Percentiles rank a stretch among this genome's conserved stretches.
phyloP scores from a whole-genome alignment of 2,113 vertebrate genomes.

The Cheilinus undulatus region DNA sequence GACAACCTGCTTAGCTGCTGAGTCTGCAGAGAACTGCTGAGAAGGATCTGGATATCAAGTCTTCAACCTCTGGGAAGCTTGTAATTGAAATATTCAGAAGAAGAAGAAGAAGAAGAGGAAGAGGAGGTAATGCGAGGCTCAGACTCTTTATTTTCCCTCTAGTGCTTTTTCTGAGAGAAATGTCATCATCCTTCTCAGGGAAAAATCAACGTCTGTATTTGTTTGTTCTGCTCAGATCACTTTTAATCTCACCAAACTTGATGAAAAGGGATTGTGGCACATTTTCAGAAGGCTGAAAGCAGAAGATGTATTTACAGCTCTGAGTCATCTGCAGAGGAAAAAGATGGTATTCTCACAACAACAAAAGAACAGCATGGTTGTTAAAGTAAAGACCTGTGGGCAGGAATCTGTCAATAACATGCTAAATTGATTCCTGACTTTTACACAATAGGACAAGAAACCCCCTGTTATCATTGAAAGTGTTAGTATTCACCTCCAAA shows the following conservation, averaged over 20 bases:
- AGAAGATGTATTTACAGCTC: slow-evolving; percentile 29
- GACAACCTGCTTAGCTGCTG: slow-evolving; percentile 46
- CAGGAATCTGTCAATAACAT: not conserved
- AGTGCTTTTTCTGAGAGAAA: slow-evolving; percentile 2
- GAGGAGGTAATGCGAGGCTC: slow-evolving; percentile 20
- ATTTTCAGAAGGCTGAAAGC: slow-evolving; percentile 35
- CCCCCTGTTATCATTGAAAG: slow-evolving; percentile 6
- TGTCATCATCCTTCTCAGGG: not conserved
- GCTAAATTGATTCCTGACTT: not conserved
- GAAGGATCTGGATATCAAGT: slow-evolving; percentile 56
- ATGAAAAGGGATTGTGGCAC: slow-evolving; percentile 54
- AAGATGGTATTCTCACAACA: slow-evolving; percentile 6
- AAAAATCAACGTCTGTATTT: slow-evolving; percentile 35
- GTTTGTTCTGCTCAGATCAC: slow-evolving; percentile 49
- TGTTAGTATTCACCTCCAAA: slow-evolving; percentile 37
- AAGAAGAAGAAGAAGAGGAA: not conserved
- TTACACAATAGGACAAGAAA: not conserved
- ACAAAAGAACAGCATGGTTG: slow-evolving; percentile 11
- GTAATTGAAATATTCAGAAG: slow-evolving; percentile 38
- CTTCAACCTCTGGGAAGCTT: slow-evolving; percentile 69
- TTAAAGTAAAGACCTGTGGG: slow-evolving; percentile 9
- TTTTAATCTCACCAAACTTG: slow-evolving; percentile 57
- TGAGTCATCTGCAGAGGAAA: slow-evolving; percentile 52
- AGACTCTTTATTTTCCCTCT: slow-evolving; percentile 29
- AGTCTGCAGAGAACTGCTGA: slow-evolving; percentile 61